Evolutionary conservation across 1,140 invertebrate species (phyloP), one percentile per base, ranked within the genome.

Genomic region (Philopotamus ludificatus): DNA sequence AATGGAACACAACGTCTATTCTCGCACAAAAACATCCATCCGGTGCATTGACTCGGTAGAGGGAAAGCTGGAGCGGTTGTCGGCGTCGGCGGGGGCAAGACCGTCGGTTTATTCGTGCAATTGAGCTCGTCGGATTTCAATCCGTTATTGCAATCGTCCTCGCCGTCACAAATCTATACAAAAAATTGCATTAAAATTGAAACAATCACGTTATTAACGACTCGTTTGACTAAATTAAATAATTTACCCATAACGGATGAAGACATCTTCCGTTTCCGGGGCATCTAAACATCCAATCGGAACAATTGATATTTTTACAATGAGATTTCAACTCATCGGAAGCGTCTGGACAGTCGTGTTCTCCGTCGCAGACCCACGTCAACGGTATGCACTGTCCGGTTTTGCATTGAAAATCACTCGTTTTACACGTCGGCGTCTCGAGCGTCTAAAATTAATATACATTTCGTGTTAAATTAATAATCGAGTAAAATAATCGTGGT

Each of bases 1-100:
- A 86, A 86, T 0, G 93, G 91, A 47, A 96, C 87, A 73, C 94
- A 97, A 63, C 87, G 87, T 10, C 84, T 82, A 71, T 89, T 89
- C 9, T 78, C 75, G 72, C 90, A 92, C 65, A 80, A 82, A 69
- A 90, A 87, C 88, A 91, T 87, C 90, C 87, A 90, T 72, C 85
- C 85, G 22, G 86, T 83, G 78, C 91, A 92, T 73, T 81, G 67
- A 61, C 74, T 72, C 53, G 76, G 64, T 79, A 70, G 60, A 74
- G 1, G 42, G 74, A 1, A 76, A 68, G 16, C 73, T 72, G 65
- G 61, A 16, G 1, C 73, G 65, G 0, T 77, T 71, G 0, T 70
- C 75, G 10, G 1, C 72, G 65, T 1, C 42, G 75, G 9, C 60
- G 80, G 41, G 66, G 66, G 42, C 68, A 70, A 67, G 72, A 74